Conservation (phyloP, 2,888 invertebrate species). For the Phaonia tiefii region DNA sequence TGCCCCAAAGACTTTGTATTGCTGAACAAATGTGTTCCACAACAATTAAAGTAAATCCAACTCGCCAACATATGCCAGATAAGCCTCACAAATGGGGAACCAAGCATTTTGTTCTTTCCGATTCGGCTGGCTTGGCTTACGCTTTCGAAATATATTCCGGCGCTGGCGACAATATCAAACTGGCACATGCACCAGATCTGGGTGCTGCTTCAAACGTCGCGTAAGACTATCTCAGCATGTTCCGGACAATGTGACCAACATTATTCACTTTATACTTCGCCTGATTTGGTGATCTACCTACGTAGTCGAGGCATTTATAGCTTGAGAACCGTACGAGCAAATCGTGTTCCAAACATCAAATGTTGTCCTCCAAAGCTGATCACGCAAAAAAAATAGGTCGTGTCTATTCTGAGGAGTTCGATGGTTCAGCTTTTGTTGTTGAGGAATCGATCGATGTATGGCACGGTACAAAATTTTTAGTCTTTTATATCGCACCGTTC, state of each 20-base stretch:
- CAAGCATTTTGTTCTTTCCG: background rate
- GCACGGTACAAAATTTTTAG: background rate
- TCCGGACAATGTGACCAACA: no score
- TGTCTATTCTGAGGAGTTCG: background rate
- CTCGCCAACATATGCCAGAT: background rate
- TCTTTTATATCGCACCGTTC: background rate
- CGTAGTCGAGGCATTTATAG: background rate
- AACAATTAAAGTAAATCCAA: background rate
- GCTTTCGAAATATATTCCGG: conserved; percentile 46
- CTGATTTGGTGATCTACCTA: background rate
- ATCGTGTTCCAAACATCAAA: background rate
- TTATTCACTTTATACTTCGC: no score
- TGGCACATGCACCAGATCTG: conserved; percentile 22
- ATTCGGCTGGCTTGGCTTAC: conserved; percentile 9
- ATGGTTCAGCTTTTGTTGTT: conserved; percentile 4
- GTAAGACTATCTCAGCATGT: conserved; percentile 39
- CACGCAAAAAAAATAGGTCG: background rate
- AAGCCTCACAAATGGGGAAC: conserved; percentile 25
- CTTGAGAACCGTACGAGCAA: background rate
- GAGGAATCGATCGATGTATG: conserved; percentile 12
- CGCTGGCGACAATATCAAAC: conserved; percentile 22
- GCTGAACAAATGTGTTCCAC: background rate
- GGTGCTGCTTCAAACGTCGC: conserved; percentile 35
- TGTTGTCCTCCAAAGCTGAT: conserved; percentile 2
- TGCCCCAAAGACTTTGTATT: background rate